Evolutionary conservation across 2,797 vertebrate genomes (phyloP), one percentile per base, ranked within the genome.

Genomic region (Tauraco hartlaubi): DNA sequence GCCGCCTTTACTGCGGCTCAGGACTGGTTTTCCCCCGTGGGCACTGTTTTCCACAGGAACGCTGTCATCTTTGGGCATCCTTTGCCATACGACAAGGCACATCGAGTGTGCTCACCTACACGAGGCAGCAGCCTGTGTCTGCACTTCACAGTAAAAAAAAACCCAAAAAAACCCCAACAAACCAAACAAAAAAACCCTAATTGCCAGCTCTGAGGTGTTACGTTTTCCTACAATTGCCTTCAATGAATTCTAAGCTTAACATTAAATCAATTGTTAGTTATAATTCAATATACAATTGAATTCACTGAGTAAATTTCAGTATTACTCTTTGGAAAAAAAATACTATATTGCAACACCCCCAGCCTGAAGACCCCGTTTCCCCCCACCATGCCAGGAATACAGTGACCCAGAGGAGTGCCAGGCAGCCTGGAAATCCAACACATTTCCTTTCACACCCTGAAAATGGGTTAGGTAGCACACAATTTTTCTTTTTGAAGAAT

Each of bases 401-500:
- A 52, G 44, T 22, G 55, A 31, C 51, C 31, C 51, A 46, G 0
- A 72, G 94, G 62, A 59, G 75, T 55, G 25, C 13, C 10, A 4
- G 28, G 55, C 49, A 73, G 88, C 25, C 75, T 55, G 91, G 18
- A 83, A 88, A 95, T 54, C 16, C 95, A 76, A 51, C 20, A 59
- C 2, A 1, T 55, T 85, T 79, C 78, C 48, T 46, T 85, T 79
- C 79, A 61, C 49, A 28, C 8, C 67, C 89, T 61, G 76, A 62
- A 62, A 95, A 80, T 23, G 80, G 33, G 44, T 90, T 82, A 35
- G 37, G 72, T 51, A 92, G 46, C 77, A 67, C 52, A 64, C 10
- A 4, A 82, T 97, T 97, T 96, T 92, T 97, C 96, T 96, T 95
- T 94, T 46, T 95, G 95, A 98, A 94, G 74, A 92, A 96, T 97